phyloP scores from a whole-genome alignment of 2,888 invertebrate genomes.

The Drosophila affinis region DNA sequence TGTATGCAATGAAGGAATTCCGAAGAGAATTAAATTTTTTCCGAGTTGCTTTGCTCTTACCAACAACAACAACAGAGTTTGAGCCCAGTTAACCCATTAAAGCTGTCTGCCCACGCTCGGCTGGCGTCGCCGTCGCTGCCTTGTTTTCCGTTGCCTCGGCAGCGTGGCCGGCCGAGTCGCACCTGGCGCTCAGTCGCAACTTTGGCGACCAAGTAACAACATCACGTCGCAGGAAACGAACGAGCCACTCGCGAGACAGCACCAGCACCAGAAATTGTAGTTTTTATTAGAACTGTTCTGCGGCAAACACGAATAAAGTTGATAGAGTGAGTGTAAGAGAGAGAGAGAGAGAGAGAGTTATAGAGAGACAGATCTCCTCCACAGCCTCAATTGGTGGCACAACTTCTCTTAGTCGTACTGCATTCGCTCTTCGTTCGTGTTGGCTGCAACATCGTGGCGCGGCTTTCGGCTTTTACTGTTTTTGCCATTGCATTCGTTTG shows the following conservation, averaged over 20 bases:
- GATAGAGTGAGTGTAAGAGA: not conserved
- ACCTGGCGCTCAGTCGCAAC: constrained; percentile 75
- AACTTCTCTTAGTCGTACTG: constrained; percentile 14
- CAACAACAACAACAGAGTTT: constrained; percentile 5
- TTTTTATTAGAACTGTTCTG: constrained; percentile 50
- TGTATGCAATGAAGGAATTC: not conserved
- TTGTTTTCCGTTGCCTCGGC: constrained; percentile 37
- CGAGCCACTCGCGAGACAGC: constrained; percentile 54
- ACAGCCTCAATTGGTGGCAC: constrained; percentile 27
- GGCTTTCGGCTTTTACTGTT: constrained; percentile 22
- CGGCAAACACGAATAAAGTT: constrained; percentile 19
- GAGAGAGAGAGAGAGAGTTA: constrained; percentile 36
- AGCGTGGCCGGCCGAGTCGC: constrained; percentile 35
- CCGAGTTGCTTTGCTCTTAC: constrained; percentile 1
- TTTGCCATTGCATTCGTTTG: constrained; percentile 16
- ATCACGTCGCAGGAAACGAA: constrained; percentile 72
- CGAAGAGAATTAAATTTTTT: constrained; percentile 19
- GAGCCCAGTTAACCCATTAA: constrained; percentile 51
- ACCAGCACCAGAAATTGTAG: constrained; percentile 3
- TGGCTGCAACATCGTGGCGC: constrained; percentile 64
- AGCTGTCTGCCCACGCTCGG: constrained; percentile 22
- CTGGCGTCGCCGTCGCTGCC: constrained; percentile 29
- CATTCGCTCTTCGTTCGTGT: constrained; percentile 56
- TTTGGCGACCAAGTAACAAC: constrained; percentile 69
- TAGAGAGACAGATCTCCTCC: constrained; percentile 43